Evolutionary conservation across 2,888 invertebrate genomes (phyloP), one percentile per base, ranked within the genome.

Genomic region (Iphiclides podalirius): DNA sequence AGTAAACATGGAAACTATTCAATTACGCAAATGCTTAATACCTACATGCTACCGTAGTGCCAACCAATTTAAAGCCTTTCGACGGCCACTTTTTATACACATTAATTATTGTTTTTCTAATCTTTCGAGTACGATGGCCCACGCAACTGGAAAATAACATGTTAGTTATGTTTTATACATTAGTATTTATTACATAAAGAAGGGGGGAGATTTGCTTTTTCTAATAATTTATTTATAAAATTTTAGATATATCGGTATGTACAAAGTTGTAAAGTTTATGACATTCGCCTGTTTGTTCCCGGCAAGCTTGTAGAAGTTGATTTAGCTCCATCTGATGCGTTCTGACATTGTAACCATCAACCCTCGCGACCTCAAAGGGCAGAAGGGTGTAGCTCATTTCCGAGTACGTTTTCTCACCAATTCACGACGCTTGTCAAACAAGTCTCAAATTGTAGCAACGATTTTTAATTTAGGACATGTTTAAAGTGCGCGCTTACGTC

Each of bases 341-440:
- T 14, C 35, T 28, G 1, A 28, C 11, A 45, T 16, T n/a, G 8
- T 34, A 31, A n/a, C n/a, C n/a, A n/a, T n/a, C n/a, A 12, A 14
- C 20, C 23, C 17, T 12, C 3, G 12, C 12, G 20, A 20, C 20
- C 20, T 20, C 3, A 4, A 20, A 16, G 15, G 28, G 13, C 14
- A 14, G 9, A 13, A 17, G 44, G 44, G 44, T n/a, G 47, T 52
- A 47, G 49, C 53, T 52, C 50, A 39, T 51, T 46, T 61, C 52
- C 55, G 58, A 54, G 52, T 59, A 57, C 2, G n/a, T 28, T 28
- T 61, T 64, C 55, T 67, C 6, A 66, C 70, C 65, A 75, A 78
- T 82, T 77, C 79, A 77, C 63, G 66, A 70, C 72, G 84, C 87
- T 87, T 86, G 87, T 87, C 70, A 83, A 71, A 87, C 87, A 83